Evolutionary conservation across 1,140 invertebrate species (phyloP).

Genomic region (Eueides isabella): DNA sequence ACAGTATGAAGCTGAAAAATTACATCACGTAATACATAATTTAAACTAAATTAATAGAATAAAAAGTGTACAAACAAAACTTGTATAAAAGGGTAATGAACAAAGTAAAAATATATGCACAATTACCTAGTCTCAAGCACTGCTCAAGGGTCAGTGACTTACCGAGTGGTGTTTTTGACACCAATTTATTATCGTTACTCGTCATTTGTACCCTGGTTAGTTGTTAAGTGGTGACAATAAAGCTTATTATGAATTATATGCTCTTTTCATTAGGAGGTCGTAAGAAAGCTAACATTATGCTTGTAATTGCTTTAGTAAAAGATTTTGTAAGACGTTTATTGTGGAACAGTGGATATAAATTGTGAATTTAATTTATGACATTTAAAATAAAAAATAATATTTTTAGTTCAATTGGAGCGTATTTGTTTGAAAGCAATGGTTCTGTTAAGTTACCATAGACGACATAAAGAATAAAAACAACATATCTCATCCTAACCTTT

Average conservation of each 20-base stretch:
- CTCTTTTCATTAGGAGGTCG: conserved; percentile 6
- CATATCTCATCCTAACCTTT: too few relatives aligned
- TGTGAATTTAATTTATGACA: neutral
- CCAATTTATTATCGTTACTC: conserved; percentile 36
- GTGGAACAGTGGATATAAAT: neutral
- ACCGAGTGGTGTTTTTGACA: conserved; percentile 36
- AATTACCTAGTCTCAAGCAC: conserved; percentile 29
- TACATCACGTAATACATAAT: neutral
- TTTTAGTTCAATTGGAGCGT: neutral
- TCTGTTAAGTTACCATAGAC: too few relatives aligned
- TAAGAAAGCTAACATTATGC: neutral
- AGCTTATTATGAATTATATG: conserved; percentile 38
- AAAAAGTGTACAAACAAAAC: neutral
- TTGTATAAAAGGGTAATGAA: conserved; percentile 34
- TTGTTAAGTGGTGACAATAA: conserved; percentile 32
- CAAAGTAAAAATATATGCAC: conserved; percentile 35
- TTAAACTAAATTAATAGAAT: neutral
- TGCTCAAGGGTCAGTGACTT: conserved; percentile 29
- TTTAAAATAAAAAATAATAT: neutral
- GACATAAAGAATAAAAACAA: too few relatives aligned
- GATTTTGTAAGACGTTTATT: conserved; percentile 1
- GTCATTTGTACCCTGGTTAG: conserved; percentile 27
- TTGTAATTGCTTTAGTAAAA: neutral
- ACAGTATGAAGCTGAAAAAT: too few relatives aligned
- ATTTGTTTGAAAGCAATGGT: neutral